phyloP scores from a whole-genome alignment of 2,797 vertebrate genomes.

The Scyliorhinus canicula region DNA sequence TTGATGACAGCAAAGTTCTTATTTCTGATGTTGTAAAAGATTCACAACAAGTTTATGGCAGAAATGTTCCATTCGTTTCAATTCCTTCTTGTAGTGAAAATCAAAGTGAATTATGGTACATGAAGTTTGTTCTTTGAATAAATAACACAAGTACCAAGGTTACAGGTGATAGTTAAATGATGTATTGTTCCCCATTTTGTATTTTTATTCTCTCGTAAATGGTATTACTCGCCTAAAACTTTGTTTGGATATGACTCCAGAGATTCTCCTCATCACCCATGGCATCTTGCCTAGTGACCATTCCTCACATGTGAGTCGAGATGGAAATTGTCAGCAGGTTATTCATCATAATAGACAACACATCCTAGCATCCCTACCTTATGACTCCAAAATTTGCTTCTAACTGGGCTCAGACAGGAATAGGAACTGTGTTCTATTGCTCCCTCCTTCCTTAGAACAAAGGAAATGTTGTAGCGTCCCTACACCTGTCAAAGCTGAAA shows the following conservation, averaged over 20 bases:
- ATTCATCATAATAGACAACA: not conserved
- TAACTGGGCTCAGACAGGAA: not conserved
- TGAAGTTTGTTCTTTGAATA: not conserved
- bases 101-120: not conserved
- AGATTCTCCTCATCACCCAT: not conserved
- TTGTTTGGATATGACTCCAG: not conserved
- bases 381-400: not conserved
- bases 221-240: not conserved
- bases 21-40: not conserved
- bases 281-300: not conserved
- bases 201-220: not conserved
- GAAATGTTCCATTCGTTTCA: not conserved
- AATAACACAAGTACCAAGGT: not conserved
- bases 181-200: not conserved
- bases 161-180: not conserved
- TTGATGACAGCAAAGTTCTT: not conserved
- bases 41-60: not conserved
- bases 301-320: not conserved
- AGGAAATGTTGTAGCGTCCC: not conserved
- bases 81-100: not conserved
- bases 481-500: not conserved
- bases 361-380: not conserved
- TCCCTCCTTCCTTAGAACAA: not conserved
- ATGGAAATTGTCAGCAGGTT: no score
- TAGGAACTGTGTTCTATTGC: not conserved